phyloP scores from a whole-genome alignment of 2,888 invertebrate species.

The Serrognathus titanus region DNA sequence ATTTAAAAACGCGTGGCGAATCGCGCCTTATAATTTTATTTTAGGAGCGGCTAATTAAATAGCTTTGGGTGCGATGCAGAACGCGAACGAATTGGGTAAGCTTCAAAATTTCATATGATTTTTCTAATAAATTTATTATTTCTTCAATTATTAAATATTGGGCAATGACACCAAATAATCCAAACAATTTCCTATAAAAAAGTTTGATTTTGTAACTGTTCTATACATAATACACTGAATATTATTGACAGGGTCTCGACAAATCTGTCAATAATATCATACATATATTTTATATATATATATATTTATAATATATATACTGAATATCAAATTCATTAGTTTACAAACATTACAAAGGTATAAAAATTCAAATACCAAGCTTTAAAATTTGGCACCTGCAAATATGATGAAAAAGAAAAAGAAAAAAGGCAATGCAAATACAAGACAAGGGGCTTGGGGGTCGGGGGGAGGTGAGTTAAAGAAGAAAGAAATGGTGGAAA shows the following conservation, averaged over 20 bases:
- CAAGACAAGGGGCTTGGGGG: neutral
- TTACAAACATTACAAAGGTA: conserved; percentile 27
- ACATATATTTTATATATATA: conserved; percentile 14
- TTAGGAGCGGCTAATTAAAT: no score
- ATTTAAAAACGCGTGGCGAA: no score
- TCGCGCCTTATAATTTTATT: no score
- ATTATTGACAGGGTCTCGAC: conserved; percentile 18
- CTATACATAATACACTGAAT: conserved; percentile 27
- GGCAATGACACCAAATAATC: conserved; percentile 29
- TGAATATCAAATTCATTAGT: conserved; percentile 24
- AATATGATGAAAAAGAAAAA: conserved; percentile 1
- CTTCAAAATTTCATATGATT: conserved; percentile 7
- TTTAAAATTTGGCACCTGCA: conserved; percentile 29
- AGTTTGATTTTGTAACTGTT: conserved; percentile 27
- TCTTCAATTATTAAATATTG: conserved; percentile 26
- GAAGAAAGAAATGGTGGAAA: neutral
- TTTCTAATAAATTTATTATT: conserved; percentile 29
- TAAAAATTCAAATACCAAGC: conserved; percentile 27
- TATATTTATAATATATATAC: conserved; percentile 13
- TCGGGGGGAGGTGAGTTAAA: neutral
- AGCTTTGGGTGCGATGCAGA: neutral
- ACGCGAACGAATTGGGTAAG: no score
- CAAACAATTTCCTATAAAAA: conserved; percentile 27
- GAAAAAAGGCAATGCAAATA: neutral
- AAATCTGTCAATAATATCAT: conserved; percentile 21